A percentile compares a stretch with the other conserved stretches of the same genome.
Conservation (phyloP, 1,140 invertebrate species). For the Drosophila cardini region DNA sequence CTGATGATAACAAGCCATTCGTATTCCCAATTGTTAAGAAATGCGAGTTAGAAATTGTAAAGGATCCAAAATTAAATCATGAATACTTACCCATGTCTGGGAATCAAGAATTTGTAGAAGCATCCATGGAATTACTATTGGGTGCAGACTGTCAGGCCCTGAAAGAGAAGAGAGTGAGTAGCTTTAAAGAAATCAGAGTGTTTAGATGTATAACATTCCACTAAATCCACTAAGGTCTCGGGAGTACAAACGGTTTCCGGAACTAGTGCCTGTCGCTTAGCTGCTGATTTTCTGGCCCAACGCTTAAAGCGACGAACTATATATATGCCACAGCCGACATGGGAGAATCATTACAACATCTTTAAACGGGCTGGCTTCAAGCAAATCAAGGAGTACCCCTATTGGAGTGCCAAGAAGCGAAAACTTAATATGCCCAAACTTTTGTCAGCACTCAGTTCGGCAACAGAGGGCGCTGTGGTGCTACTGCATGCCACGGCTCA, state of each 20-base stretch:
- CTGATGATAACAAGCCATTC: constrained; percentile 97
- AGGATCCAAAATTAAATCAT: constrained; percentile 90
- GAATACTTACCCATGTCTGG: constrained; percentile 98
- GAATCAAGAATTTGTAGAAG: constrained; percentile 90
- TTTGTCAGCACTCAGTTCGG: constrained; percentile 88
- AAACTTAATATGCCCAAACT: constrained; percentile 92
- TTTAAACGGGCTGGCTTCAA: constrained; percentile 94
- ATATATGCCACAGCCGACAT: constrained; percentile 96
- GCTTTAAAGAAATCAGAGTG: background rate
- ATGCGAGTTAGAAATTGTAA: constrained; percentile 23
- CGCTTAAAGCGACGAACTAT: constrained; percentile 92
- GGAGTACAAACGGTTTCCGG: constrained; percentile 95
- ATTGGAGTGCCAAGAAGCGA: constrained; percentile 97
- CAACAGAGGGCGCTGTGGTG: constrained; percentile 96
- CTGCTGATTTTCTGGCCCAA: constrained; percentile 92
- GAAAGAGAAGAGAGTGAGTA: constrained; percentile 88
- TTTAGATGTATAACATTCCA: background rate
- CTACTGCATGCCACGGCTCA: constrained; percentile 99
- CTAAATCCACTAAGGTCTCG: constrained; percentile 45
- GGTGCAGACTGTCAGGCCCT: constrained; percentile 91
- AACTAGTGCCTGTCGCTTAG: constrained; percentile 96
- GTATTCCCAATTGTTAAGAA: constrained; percentile 92
- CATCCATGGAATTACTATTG: constrained; percentile 93
- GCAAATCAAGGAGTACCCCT: constrained; percentile 94
- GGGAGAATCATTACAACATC: constrained; percentile 97